These are phyloP conservation scores for Odontomachus brunneus DNA, from an alignment of 1,140 invertebrate species.

Conservation along the genomic window DNA sequence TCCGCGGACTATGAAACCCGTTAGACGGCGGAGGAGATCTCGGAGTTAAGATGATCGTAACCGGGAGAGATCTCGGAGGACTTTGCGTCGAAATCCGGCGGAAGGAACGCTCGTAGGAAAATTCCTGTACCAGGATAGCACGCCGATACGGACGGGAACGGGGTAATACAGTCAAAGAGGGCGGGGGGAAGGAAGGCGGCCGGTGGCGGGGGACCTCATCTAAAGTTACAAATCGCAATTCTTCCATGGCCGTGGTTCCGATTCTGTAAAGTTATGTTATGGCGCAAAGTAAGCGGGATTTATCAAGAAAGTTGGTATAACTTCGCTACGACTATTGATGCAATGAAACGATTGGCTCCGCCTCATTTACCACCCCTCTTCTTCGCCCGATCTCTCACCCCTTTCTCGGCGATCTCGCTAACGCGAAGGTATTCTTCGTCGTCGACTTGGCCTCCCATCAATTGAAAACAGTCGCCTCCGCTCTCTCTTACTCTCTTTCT, in stretches of 20 bases:
- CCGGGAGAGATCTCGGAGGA: slow-evolving; percentile 53
- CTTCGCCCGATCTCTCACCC: slow-evolving; percentile 44
- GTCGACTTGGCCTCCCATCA: slow-evolving; percentile 63
- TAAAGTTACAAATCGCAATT: slow-evolving; percentile 86
- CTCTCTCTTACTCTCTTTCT: too few relatives aligned
- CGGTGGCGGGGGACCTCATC: slow-evolving; percentile 81
- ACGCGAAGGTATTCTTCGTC: slow-evolving; percentile 69
- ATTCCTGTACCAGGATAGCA: slow-evolving; percentile 68
- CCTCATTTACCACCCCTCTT: slow-evolving; percentile 80
- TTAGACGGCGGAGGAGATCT: slow-evolving; percentile 52
- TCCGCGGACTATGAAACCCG: slow-evolving; percentile 46
- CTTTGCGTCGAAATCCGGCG: slow-evolving; percentile 70
- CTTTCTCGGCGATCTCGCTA: slow-evolving; percentile 53
- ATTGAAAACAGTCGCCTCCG: slow-evolving; percentile 52
- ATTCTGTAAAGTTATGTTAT: slow-evolving; percentile 86
- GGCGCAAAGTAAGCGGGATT: slow-evolving; percentile 85
- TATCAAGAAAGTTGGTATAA: slow-evolving; percentile 86
- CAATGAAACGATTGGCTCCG: slow-evolving; percentile 85
- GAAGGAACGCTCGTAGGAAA: slow-evolving; percentile 73
- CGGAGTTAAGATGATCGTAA: slow-evolving; percentile 65
- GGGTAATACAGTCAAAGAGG: slow-evolving; percentile 79
- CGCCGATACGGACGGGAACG: slow-evolving; percentile 68
- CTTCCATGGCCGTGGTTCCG: slow-evolving; percentile 85
- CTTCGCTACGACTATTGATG: slow-evolving; percentile 85
- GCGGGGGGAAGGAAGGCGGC: slow-evolving; percentile 59